Percentiles rank a stretch among this genome's conserved stretches.
Conservation (phyloP, 1,140 invertebrate species). For the Anastrepha obliqua region DNA sequence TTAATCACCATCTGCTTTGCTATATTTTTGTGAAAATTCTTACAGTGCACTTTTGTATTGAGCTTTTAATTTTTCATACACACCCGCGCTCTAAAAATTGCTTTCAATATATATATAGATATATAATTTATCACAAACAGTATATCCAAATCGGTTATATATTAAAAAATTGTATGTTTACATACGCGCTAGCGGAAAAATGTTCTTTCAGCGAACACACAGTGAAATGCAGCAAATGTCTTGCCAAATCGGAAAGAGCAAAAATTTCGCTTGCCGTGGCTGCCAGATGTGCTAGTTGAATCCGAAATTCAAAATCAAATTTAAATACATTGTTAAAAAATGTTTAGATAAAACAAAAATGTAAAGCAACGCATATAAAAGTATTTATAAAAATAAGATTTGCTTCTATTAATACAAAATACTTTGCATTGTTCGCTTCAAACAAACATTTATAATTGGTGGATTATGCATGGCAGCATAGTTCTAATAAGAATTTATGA, state of each 20-base stretch:
- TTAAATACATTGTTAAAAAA: too few relatives aligned
- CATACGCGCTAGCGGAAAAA: background rate
- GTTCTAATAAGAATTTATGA: conserved; percentile 4
- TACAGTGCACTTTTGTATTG: background rate
- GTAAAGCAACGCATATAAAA: too few relatives aligned
- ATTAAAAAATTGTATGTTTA: background rate
- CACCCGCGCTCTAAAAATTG: background rate
- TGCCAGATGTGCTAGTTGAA: background rate
- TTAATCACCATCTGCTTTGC: conserved; percentile 23
- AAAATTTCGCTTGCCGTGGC: background rate
- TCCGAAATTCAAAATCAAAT: too few relatives aligned
- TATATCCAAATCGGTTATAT: background rate
- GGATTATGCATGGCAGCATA: background rate
- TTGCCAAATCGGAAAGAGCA: conserved; percentile 22
- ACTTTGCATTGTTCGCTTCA: too few relatives aligned
- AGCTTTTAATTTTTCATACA: background rate
- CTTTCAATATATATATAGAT: too few relatives aligned
- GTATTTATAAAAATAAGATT: too few relatives aligned
- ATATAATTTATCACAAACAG: background rate
- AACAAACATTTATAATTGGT: too few relatives aligned
- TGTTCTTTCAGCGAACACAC: background rate
- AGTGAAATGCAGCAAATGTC: background rate
- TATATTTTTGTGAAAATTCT: background rate
- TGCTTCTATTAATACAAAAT: too few relatives aligned
- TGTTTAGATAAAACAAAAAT: too few relatives aligned